Percentiles rank a stretch among this genome's conserved stretches.
phyloP scores from a whole-genome alignment of 2,113 vertebrate genomes.

The Ciconia stormi region DNA sequence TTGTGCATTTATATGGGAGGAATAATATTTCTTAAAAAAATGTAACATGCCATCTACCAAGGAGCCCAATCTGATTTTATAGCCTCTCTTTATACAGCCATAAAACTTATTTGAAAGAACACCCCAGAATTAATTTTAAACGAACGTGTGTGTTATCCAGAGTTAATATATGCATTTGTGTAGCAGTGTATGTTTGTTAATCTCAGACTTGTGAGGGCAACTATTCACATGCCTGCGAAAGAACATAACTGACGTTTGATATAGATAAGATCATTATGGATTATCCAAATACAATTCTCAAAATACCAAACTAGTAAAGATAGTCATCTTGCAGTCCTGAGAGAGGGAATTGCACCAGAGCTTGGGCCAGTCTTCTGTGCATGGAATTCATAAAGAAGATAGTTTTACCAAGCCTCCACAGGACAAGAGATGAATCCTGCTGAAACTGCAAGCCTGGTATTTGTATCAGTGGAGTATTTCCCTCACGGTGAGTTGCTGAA shows the following conservation, averaged over 20 bases:
- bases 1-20: slow-evolving; percentile 49
- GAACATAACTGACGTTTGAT: neutral
- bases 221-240: neutral
- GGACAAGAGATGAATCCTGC: neutral
- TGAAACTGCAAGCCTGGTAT: neutral
- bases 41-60: slow-evolving; percentile 13
- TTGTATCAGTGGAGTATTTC: neutral
- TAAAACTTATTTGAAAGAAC: slow-evolving; percentile 13
- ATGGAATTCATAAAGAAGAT: neutral
- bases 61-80: slow-evolving; percentile 10
- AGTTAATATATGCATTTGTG: neutral
- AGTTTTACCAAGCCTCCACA: neutral
- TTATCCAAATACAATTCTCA: neutral
- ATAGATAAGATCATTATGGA: rapidly evolving
- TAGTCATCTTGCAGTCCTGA: neutral
- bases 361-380: neutral
- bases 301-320: neutral
- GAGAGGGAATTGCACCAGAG: neutral
- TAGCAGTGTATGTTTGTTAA: neutral
- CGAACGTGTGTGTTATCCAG: neutral
- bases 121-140: slow-evolving; percentile 27
- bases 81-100: neutral
- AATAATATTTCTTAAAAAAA: slow-evolving; percentile 33
- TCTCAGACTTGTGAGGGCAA: neutral
- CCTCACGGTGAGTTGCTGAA: neutral